Conservation (phyloP, 2,113 vertebrate genomes). For the Astatoreochromis straeleni region DNA sequence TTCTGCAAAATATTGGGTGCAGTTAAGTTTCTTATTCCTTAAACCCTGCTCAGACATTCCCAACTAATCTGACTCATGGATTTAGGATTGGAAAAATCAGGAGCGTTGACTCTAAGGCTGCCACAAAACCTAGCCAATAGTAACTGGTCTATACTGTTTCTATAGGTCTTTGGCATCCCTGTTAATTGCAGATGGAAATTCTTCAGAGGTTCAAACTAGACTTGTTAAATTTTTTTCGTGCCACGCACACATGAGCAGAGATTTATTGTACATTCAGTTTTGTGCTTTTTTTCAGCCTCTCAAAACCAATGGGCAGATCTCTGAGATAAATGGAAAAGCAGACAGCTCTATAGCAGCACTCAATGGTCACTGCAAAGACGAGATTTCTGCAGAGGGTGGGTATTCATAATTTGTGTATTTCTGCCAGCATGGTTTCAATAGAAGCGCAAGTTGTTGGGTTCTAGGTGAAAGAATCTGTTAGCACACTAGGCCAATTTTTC, state of each 20-base stretch:
- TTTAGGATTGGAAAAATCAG: conserved; percentile 9
- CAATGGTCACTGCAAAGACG: conserved; percentile 42
- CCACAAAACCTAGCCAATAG: neutral
- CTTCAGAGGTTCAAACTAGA: neutral
- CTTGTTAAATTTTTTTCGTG: neutral
- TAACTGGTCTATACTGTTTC: neutral
- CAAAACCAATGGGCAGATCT: conserved; percentile 74
- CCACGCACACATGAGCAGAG: neutral
- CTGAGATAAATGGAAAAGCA: conserved; percentile 58
- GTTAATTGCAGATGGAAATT: neutral
- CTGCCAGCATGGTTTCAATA: neutral
- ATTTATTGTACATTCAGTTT: neutral
- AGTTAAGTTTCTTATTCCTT: neutral
- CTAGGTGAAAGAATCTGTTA: neutral
- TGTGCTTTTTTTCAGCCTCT: conserved; percentile 58
- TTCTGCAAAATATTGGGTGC: neutral
- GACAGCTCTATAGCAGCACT: conserved; percentile 54
- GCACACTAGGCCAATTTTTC: neutral
- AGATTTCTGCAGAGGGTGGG: conserved; percentile 52
- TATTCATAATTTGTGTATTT: neutral
- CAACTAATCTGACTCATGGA: conserved; percentile 19
- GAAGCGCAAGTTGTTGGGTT: neutral
- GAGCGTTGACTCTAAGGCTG: neutral
- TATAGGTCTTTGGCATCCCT: neutral
- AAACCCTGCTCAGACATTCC: neutral